Conservation (phyloP, 2,113 vertebrate species). For the Bubo scandiacus region DNA sequence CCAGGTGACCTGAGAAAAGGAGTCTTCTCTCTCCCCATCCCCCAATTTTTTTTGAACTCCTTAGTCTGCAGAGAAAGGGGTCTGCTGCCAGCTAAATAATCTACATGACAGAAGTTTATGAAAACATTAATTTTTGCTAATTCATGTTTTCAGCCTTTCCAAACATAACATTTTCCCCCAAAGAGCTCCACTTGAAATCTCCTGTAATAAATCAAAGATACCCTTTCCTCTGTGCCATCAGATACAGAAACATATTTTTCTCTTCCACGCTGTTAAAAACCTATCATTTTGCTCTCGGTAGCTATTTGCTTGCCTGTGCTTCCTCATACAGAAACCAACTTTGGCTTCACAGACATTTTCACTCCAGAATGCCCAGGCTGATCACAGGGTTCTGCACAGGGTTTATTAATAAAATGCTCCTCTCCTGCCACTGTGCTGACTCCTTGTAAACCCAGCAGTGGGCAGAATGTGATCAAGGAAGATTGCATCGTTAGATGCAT, state of each 20-base stretch:
- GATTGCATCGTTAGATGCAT: not conserved
- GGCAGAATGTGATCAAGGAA: slow-evolving; percentile 33
- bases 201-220: not conserved
- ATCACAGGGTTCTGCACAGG: not conserved
- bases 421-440: not conserved
- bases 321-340: not conserved
- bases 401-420: not conserved
- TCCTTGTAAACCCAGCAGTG: slow-evolving; percentile 30
- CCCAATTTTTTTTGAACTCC: not conserved
- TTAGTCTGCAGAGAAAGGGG: not conserved
- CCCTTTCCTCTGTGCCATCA: not conserved
- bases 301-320: not conserved
- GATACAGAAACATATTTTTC: not conserved
- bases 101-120: not conserved
- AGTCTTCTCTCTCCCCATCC: not conserved
- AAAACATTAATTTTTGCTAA: not conserved
- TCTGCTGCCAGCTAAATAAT: not conserved
- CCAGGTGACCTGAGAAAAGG: not conserved
- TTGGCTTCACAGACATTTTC: not conserved
- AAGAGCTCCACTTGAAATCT: not conserved
- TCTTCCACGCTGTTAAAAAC: not conserved
- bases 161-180: not conserved
- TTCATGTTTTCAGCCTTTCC: not conserved
- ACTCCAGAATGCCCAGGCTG: not conserved
- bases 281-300: not conserved